phyloP scores from a whole-genome alignment of 1,140 invertebrate species.

The Sarcophaga peregrina region DNA sequence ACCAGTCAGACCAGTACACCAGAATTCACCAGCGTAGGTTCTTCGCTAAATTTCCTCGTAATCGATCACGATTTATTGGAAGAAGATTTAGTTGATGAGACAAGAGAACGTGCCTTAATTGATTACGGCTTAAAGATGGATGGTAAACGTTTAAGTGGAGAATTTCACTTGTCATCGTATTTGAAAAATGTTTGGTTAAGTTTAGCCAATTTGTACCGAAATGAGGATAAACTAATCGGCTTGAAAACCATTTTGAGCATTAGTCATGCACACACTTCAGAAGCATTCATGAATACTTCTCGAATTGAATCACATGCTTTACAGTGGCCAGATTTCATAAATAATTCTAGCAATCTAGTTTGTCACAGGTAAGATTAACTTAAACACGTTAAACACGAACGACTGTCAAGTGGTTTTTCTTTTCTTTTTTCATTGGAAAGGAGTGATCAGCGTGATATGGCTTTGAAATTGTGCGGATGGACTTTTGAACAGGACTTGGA shows the following conservation, averaged over 20 bases:
- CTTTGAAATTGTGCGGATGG: slow-evolving; percentile 89
- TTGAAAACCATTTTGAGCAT: slow-evolving; percentile 70
- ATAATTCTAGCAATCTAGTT: slow-evolving; percentile 59
- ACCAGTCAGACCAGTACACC: slow-evolving; percentile 52
- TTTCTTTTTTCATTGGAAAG: slow-evolving; percentile 63
- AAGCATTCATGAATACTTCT: slow-evolving; percentile 58
- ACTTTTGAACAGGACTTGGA: slow-evolving; percentile 71
- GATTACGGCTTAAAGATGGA: slow-evolving; percentile 59
- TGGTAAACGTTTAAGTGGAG: slow-evolving; percentile 49
- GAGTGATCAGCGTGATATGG: slow-evolving; percentile 81
- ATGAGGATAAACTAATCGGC: slow-evolving; percentile 56
- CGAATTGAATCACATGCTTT: slow-evolving; percentile 59
- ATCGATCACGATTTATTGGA: slow-evolving; percentile 56
- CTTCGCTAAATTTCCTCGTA: slow-evolving; percentile 55
- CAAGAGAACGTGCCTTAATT: slow-evolving; percentile 55
- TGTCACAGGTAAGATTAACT: slow-evolving; percentile 53
- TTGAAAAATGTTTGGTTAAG: slow-evolving; percentile 58
- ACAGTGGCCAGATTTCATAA: slow-evolving; percentile 64
- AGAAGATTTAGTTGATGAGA: slow-evolving; percentile 58
- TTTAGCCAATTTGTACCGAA: slow-evolving; percentile 54
- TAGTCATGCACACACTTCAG: slow-evolving; percentile 67
- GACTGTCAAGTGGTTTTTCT: not conserved
- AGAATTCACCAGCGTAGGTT: slow-evolving; percentile 51
- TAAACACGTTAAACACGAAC: not conserved
- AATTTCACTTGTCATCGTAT: slow-evolving; percentile 52